Evolutionary conservation across 2,113 vertebrate genomes (phyloP).

Genomic region (Anguilla rostrata): DNA sequence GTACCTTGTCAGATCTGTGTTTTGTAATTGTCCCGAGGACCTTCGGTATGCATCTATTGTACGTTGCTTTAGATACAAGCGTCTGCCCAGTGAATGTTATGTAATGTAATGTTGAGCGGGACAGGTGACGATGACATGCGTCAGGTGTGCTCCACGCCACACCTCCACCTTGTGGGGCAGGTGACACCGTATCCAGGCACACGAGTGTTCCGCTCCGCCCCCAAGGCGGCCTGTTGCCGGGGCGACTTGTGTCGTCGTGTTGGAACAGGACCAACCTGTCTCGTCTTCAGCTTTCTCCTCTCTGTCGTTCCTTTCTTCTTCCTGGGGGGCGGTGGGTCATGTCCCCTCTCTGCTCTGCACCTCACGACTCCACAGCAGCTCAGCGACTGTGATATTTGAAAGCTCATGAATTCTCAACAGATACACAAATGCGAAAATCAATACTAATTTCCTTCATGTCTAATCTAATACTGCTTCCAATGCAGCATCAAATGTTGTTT

Average conservation of each 20-base stretch:
- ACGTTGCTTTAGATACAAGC: no score
- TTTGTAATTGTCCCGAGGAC: no score
- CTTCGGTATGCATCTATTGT: no score
- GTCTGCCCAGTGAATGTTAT: no score
- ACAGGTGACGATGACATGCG: neutral
- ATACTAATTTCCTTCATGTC: neutral
- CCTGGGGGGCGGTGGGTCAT: neutral
- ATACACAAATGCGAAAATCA: neutral
- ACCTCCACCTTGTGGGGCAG: neutral
- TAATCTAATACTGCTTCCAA: neutral
- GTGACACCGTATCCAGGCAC: neutral
- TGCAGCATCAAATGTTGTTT: neutral
- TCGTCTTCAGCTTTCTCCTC: neutral
- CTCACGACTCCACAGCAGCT: neutral
- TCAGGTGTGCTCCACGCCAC: neutral
- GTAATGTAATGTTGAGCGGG: neutral
- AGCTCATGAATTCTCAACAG: neutral
- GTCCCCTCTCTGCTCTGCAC: neutral
- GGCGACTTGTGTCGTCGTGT: neutral
- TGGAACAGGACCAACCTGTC: neutral
- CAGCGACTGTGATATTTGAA: neutral
- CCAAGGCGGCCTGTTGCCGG: neutral
- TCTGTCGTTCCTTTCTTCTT: neutral
- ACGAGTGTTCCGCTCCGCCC: neutral
- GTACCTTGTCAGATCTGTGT: no score